phyloP scores from a whole-genome alignment of 53 echinoderm and acorn worm genomes.

The Hippasteria phrygiana region DNA sequence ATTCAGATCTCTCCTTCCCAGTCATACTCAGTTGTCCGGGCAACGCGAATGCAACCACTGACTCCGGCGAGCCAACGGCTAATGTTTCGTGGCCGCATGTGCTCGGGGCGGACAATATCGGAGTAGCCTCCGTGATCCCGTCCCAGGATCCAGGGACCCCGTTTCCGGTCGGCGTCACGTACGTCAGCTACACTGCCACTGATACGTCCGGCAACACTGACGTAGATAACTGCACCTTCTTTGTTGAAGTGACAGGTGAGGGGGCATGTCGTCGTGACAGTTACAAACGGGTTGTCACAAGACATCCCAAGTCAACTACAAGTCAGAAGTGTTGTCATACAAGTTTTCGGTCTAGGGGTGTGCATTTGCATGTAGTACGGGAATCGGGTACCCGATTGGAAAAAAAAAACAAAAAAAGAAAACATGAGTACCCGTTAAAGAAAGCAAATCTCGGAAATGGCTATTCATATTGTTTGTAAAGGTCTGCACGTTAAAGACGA shows the following conservation, averaged over 20 bases:
- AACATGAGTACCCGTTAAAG: too few relatives aligned
- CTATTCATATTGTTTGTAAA: too few relatives aligned
- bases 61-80: not conserved
- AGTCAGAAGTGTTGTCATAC: not conserved
- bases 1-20: constrained; percentile 22
- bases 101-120: not conserved
- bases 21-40: constrained; percentile 15
- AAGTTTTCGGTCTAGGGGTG: not conserved
- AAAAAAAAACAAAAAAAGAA: too few relatives aligned
- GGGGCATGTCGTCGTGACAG: not conserved
- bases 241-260: not conserved
- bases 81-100: constrained; percentile 13
- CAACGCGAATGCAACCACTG: not conserved
- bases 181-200: constrained; percentile 4
- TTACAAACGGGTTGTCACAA: not conserved
- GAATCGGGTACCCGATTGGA: too few relatives aligned
- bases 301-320: not conserved
- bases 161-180: not conserved
- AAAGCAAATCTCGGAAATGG: too few relatives aligned
- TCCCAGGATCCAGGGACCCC: not conserved
- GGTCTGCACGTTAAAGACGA: too few relatives aligned
- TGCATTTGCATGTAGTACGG: not conserved
- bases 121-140: not conserved
- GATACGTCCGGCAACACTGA: not conserved
- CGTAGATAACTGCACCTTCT: not conserved